Base-by-base conservation (phyloP, 2,797 vertebrate genomes). In the Clamator glandarius region DNA sequence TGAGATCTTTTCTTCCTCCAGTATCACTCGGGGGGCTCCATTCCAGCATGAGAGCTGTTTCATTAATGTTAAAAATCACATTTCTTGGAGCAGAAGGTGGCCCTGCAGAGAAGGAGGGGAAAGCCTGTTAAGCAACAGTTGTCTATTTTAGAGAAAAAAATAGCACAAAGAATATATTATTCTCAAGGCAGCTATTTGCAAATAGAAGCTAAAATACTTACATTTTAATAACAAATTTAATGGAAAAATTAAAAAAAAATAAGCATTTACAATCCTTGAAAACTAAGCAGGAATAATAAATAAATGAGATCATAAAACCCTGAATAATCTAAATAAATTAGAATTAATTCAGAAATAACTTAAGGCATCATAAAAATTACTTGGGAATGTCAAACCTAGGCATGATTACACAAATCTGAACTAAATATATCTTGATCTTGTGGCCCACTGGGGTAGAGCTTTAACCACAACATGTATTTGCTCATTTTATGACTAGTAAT, bases 21-120 rank as follows among this genome's bases (percentile, higher is more conserved):
- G 98, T 99, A 96, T 99, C 99, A 23, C 98, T 99, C 6, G 99
- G 99, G 28, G 99, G 99, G 21, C 98, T 99, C 99, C 99, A 99
- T 96, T 99, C 99, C 97, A 99, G 96, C 97, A 98, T 97, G 78
- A 99, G 98, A 15, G 98, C 99, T 10, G 99, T 99, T 95, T 99
- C 99, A 8, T 99, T 99, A 87, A 99, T 98, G 97, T 98, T 99
- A 89, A 99, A 99, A 87, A 99, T 97, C 79, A 99, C 96, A 84
- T 99, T 99, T 74, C 99, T 98, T 1, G 99, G 99, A 83, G 99
- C 98, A 66, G 99, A 99, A 19, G 99, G 99, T 57, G 99, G 99
- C 42, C 99, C 99, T 99, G 96, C 48, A 87, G 74, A 90, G 78
- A 95, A 96, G 58, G 77, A 95, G 70, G 59, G 26, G 79, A 85